Base-by-base conservation (phyloP, 1,140 invertebrate species). In the Thaumetopoea pityocampa region DNA sequence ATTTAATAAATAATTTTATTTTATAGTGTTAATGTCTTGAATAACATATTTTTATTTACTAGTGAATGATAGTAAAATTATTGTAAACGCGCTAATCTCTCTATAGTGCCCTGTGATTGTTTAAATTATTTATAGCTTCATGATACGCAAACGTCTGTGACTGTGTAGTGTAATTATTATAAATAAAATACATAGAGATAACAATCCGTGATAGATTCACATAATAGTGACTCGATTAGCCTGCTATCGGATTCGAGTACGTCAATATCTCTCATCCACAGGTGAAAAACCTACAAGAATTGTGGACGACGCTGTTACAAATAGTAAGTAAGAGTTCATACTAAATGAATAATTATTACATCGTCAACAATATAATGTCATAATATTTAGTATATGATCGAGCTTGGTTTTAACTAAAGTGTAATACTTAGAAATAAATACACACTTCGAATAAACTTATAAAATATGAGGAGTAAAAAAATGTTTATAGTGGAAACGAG, bases 31-130 rank as follows among this genome's bases (percentile, higher is more conserved):
- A 77, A 64, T 72, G 59, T 64, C 68, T 68, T 64, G 38, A 67
- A 73, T 71, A 68, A 51, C 59, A 80, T 74, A 83, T 78, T 73
- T 69, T 84, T 81, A 84, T 81, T 84, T 84, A 81, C 78, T 84
- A 84, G 80, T 81, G 77, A 81, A 84, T 78, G 51, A 71, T 83
- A 83, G 79, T 58, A 73, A 81, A n/a, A 83, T 76, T 83, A 76
- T 79, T 78, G 53, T 68, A 76, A 72, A 71, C 66, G 65, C 70
- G 70, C 70, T 78, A 78, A 72, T 73, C 63, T 81, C 67, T 63
- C 68, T 80, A 68, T 67, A 64, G 74, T 76, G 68, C 61, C 52
- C 72, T 73, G 74, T 83, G 79, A 81, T 81, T 78, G 72, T 79
- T 83, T 54, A 57, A 74, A 73, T 67, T 71, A 77, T 77, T 71